Evolutionary conservation across 2,888 invertebrate genomes (phyloP).

Genomic region (Achlya flavicornis): DNA sequence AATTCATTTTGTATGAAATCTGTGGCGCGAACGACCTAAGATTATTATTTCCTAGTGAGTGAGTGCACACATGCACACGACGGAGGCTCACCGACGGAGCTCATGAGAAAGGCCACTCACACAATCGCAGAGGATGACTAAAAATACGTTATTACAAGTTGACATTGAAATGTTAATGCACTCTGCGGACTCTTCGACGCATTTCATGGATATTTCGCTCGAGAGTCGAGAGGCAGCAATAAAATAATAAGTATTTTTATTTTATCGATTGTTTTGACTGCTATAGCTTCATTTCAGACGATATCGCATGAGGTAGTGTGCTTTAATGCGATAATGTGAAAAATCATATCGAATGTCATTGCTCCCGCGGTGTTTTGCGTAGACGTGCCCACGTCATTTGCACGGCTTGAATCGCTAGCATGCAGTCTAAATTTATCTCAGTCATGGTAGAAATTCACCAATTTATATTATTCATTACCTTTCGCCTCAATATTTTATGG

Average conservation of each 20-base stretch:
- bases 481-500: conserved; percentile 45
- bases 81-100: conserved; percentile 38
- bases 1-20: conserved; percentile 40
- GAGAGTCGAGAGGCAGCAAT: conserved; percentile 33
- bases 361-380: conserved; percentile 37
- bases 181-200: conserved; percentile 65
- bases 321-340: conserved; percentile 62
- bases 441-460: conserved; percentile 25
- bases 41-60: conserved; percentile 69
- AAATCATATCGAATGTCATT: conserved; percentile 58
- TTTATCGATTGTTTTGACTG: conserved; percentile 74
- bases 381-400: conserved; percentile 23
- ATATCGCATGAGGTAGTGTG: conserved; percentile 47
- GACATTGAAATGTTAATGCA: conserved; percentile 84
- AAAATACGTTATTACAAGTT: conserved; percentile 78
- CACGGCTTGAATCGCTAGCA: conserved; percentile 16
- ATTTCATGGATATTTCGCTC: conserved; percentile 70
- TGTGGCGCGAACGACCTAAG: conserved; percentile 63
- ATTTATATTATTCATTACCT: conserved; percentile 42
- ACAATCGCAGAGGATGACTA: conserved; percentile 67
- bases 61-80: conserved; percentile 40
- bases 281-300: conserved; percentile 57
- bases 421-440: conserved; percentile 26
- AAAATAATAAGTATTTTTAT: conserved; percentile 50
- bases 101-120: conserved; percentile 71